Base-by-base conservation (phyloP, 2,113 vertebrate genomes). In the Synchiropus splendidus region DNA sequence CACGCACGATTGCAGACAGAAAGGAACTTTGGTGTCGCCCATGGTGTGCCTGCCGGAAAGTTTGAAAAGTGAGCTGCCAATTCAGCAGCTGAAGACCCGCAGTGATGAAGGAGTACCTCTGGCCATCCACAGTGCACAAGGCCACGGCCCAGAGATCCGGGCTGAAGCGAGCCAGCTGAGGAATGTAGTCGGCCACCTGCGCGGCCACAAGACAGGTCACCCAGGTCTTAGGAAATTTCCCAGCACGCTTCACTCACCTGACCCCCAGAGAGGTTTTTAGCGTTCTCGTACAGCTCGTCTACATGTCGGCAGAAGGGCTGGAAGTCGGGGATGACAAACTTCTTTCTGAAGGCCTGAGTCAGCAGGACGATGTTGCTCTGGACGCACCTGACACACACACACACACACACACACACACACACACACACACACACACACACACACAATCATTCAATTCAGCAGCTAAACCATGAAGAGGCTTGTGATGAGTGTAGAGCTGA, bases 271-370 rank as follows among this genome's bases (percentile, higher is more conserved):
- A 95, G 77, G 44, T 85, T 91, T 58, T 88, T 97, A 79, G 92
- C 95, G 42, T 77, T 90, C 34, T 91, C 92, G 11, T 86, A 92
- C 0, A 99, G 81, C 2, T 95, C 92, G 68, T 97, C 91, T 2
- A 99, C 91, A 77, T 99, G 94, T 15, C 89, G 91, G 45, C 87
- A 83, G 80, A 99, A 99, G 0, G 92, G 87, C 86, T 92, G 87
- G 61, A 96, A 99, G 82, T 99, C 95, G 16, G 95, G 95, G 83
- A 99, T 94, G 58, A 99, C 94, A 60, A 99, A 99, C 80, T 99
- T 99, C 81, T 95, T 91, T 64, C 95, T 85, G 80, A 99, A 99
- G 40, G 94, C 95, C 84, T 99, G 95, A 18, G 95, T 98, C 55
- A 99, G 87, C 75, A 99, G 81, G 17, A 99, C 94, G 33, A 99